These are phyloP conservation scores for Enteromius thamalakanensis DNA, from an alignment of 2,797 vertebrate genomes.

Conservation along the genomic window DNA sequence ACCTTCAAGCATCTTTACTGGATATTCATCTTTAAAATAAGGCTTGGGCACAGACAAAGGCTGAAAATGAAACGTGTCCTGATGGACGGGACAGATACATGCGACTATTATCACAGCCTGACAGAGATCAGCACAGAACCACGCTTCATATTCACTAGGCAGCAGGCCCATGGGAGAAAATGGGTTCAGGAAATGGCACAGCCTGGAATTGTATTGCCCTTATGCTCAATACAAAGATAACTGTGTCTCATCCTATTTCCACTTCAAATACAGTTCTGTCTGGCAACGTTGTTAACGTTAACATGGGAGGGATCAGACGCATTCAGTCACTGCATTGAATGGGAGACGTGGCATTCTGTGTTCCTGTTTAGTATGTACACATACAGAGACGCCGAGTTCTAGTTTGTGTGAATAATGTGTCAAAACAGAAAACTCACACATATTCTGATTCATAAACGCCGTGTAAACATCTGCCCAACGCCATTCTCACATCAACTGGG, in stretches of 20 bases:
- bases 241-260: constrained; percentile 40
- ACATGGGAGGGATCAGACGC: constrained; percentile 8
- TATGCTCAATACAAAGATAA: constrained; percentile 48
- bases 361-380: neutral
- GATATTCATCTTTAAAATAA: constrained; percentile 35
- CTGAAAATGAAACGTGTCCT: constrained; percentile 68
- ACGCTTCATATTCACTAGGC: constrained; percentile 32
- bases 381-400: neutral
- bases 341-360: constrained; percentile 18
- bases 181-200: constrained; percentile 39
- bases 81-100: constrained; percentile 72
- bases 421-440: neutral
- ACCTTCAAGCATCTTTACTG: constrained; percentile 32
- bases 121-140: constrained; percentile 57
- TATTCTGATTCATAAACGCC: neutral
- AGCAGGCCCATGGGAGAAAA: constrained; percentile 35
- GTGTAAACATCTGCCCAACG: constrained; percentile 24
- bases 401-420: neutral
- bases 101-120: constrained; percentile 68
- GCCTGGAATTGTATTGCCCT: constrained; percentile 54
- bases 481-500: constrained; percentile 1
- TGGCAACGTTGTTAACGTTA: constrained; percentile 24
- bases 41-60: constrained; percentile 39
- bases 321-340: constrained; percentile 6
- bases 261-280: constrained; percentile 39